Percentiles rank a stretch among this genome's conserved stretches.
These are phyloP conservation scores for Chironomus tentans DNA, from an alignment of 2,888 invertebrate genomes.

Conservation along the genomic window DNA sequence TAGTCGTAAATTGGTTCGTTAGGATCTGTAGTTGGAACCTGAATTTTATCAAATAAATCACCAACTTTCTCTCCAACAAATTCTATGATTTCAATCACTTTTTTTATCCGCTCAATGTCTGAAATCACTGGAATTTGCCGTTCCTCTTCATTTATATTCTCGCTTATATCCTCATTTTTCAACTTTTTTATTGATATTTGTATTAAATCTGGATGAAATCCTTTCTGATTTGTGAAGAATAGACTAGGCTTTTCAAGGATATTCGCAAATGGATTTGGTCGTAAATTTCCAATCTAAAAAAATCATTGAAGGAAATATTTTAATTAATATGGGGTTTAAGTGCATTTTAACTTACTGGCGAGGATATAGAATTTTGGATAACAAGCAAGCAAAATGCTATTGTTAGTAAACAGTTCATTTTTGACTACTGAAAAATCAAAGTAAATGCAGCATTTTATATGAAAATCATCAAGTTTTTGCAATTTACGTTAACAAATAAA, in stretches of 20 bases:
- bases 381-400: too few relatives aligned
- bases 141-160: not conserved
- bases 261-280: not conserved
- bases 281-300: not conserved
- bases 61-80: slow-evolving; percentile 3
- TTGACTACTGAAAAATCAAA: too few relatives aligned
- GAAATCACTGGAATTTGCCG: slow-evolving; percentile 15
- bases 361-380: too few relatives aligned
- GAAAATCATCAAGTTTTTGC: too few relatives aligned
- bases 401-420: too few relatives aligned
- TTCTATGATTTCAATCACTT: slow-evolving; percentile 6
- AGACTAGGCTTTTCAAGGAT: not conserved
- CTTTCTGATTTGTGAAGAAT: not conserved
- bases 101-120: slow-evolving; percentile 23
- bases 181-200: not conserved
- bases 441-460: too few relatives aligned
- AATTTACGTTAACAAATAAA: too few relatives aligned
- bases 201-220: not conserved
- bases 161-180: not conserved
- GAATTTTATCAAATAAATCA: not conserved
- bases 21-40: not conserved
- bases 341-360: not conserved
- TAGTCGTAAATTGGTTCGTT: not conserved
- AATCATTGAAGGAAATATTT: not conserved
- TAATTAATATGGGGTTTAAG: not conserved